Percentiles rank a stretch among this genome's conserved stretches.
phyloP scores from a whole-genome alignment of 2,797 vertebrate species.

The Oreochromis mossambicus region DNA sequence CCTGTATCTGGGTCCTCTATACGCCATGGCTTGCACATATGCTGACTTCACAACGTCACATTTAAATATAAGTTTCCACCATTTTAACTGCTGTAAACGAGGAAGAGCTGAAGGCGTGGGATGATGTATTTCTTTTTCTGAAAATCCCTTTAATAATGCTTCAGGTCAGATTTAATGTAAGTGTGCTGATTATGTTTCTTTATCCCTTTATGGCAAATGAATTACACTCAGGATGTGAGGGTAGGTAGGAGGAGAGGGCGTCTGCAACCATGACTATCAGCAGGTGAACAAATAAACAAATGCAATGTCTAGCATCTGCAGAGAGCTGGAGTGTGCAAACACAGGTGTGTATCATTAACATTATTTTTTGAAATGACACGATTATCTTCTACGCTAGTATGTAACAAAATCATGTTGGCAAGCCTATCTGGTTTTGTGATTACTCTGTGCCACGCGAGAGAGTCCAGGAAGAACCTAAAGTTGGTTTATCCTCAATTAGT shows the following conservation, averaged over 20 bases:
- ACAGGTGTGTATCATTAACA: background rate
- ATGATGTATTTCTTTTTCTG: background rate
- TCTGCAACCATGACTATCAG: background rate
- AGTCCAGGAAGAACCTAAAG: background rate
- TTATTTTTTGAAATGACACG: background rate
- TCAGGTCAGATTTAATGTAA: background rate
- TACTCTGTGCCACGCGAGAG: background rate
- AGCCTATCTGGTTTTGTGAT: background rate
- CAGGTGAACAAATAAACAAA: background rate
- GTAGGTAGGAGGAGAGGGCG: background rate
- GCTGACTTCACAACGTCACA: background rate
- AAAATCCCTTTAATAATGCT: background rate
- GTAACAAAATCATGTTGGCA: background rate
- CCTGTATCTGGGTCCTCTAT: background rate
- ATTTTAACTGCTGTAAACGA: background rate
- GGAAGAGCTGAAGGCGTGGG: background rate
- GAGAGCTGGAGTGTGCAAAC: background rate
- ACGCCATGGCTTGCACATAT: background rate
- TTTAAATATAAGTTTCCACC: background rate
- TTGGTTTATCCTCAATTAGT: background rate
- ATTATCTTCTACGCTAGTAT: background rate
- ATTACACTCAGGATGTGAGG: background rate
- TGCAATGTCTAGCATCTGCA: fast-evolving
- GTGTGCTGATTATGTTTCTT: background rate
- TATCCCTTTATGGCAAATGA: background rate